Evolutionary conservation across 2,113 vertebrate species (phyloP).

Genomic region (Pteropus alecto): DNA sequence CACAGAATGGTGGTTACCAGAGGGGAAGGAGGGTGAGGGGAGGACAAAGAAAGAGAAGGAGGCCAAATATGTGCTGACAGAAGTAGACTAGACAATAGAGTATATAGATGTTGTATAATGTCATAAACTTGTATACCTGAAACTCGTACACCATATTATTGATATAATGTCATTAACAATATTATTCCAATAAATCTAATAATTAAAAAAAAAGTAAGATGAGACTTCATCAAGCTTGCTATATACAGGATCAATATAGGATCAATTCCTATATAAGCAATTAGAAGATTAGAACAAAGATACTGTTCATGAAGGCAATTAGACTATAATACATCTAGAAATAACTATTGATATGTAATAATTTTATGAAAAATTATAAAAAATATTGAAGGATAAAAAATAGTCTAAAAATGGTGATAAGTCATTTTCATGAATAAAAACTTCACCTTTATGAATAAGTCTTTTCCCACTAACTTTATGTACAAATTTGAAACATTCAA

Average conservation of each 20-base stretch:
- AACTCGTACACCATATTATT: background rate
- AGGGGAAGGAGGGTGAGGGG: background rate
- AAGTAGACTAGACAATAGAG: background rate
- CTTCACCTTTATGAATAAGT: background rate
- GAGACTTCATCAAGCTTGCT: background rate
- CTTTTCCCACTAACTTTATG: background rate
- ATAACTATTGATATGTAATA: background rate
- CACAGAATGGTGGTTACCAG: background rate
- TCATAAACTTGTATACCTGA: background rate
- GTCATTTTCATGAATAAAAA: background rate
- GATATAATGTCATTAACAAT: background rate
- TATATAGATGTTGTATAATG: background rate
- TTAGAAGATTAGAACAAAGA: background rate
- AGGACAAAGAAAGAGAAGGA: background rate
- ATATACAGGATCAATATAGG: background rate
- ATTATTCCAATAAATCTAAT: background rate
- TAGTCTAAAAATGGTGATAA: background rate
- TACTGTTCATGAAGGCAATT: background rate
- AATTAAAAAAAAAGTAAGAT: background rate
- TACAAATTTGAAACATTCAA: background rate
- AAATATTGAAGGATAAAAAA: background rate
- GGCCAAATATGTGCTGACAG: background rate
- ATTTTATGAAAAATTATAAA: background rate
- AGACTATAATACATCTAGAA: background rate
- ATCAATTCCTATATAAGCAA: background rate